Evolutionary conservation across 2,113 vertebrate genomes (phyloP), one percentile per base, ranked within the genome.

Genomic region (Gopherus flavomarginatus): DNA sequence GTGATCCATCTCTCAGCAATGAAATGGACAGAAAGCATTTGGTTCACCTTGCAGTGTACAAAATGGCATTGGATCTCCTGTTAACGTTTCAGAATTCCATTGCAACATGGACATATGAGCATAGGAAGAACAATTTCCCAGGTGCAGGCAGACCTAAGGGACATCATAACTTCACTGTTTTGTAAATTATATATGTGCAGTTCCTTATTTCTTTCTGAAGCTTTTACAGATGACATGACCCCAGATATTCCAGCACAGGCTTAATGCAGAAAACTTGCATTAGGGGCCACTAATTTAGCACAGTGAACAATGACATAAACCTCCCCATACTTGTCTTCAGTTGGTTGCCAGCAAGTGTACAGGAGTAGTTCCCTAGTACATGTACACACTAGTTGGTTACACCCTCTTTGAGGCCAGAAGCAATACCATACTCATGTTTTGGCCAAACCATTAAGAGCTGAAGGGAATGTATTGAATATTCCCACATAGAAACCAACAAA

Each of bases 221-320:
- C 22, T 83, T 57, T 83, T 44, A 91, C 89, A 59, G 42, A 29
- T 72, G 80, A 62, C n/a, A 0, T 19, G 44, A 12, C 26, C 62
- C n/a, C 22, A 72, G 72, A 3, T 49, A 56, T 93, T 94, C 38
- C 89, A 87, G 69, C 49, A 82, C 82, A 96, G 95, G 87, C 93
- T 94, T 49, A 95, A 95, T 24, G 93, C 94, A 93, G 95, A 77
- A 84, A 97, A 90, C 96, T 92, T 1, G 47, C 96, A 97, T 96
- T 97, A 96, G 79, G 95, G 47, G 75, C 94, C 84, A 77, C 86
- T 97, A 87, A 83, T 75, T 54, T 11, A 29, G 17, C 81, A 19
- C 77, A 27, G 35, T 77, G 83, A 91, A 29, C 89, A 52, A 44
- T 56, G 47, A 11, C 87, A 49, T 10, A 19, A n/a, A 79, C 8